Percentiles rank a stretch among this genome's conserved stretches.
Conservation (phyloP, 2,888 invertebrate species). For the Lycocerus yunnanus region DNA sequence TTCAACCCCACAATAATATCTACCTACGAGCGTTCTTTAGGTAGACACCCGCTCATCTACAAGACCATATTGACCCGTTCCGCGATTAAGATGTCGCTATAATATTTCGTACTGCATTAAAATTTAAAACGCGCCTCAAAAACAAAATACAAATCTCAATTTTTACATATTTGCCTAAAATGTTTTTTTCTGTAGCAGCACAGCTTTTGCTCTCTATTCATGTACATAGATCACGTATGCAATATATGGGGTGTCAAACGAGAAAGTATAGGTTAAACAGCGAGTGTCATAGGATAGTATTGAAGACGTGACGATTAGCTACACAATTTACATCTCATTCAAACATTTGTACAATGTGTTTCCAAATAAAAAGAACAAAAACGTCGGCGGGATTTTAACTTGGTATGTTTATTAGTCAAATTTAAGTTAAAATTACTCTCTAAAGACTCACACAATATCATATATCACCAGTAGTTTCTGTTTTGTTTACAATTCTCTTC, state of each 20-base stretch:
- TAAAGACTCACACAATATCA: neutral
- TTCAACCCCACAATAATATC: neutral
- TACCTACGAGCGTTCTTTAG: neutral
- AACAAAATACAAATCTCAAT: neutral
- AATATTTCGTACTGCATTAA: neutral
- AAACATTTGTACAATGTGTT: neutral
- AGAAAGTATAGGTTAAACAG: slow-evolving; percentile 5
- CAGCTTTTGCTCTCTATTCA: slow-evolving; percentile 13
- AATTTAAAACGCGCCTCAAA: neutral
- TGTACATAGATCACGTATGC: slow-evolving; percentile 23
- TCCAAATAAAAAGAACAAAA: neutral
- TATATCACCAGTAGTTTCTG: slow-evolving; percentile 5
- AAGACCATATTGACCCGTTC: too few relatives aligned
- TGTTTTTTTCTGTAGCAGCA: slow-evolving; percentile 5
- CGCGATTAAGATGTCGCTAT: neutral
- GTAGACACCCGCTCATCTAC: too few relatives aligned
- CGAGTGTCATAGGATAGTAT: slow-evolving; percentile 10
- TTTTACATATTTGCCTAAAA: slow-evolving; percentile 3
- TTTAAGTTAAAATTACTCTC: neutral
- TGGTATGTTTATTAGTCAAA: neutral
- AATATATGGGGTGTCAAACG: slow-evolving; percentile 17
- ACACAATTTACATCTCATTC: slow-evolving; percentile 1
- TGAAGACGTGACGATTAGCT: slow-evolving; percentile 10
- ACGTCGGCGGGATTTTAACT: neutral
- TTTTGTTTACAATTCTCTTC: slow-evolving; percentile 16